Percentiles rank a stretch among this genome's conserved stretches.
These are phyloP conservation scores for Panthera uncia DNA, from an alignment of 2,113 vertebrate genomes.

Conservation along the genomic window DNA sequence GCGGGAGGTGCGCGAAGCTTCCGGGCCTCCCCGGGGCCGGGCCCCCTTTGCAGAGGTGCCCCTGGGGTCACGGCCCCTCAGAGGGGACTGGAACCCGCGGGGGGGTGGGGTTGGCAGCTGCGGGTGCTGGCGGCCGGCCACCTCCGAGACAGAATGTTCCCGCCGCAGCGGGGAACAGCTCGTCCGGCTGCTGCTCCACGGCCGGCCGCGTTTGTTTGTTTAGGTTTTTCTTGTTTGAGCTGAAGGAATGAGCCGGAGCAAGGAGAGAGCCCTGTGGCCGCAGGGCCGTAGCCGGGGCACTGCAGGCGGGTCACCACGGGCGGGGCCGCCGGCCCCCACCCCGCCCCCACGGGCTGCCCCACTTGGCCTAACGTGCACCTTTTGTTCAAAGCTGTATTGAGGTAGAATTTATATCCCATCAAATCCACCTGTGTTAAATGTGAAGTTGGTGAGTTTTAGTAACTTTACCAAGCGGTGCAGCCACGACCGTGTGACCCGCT, in stretches of 20 bases:
- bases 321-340: fast-evolving
- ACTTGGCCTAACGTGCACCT: neutral
- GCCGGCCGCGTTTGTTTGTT: neutral
- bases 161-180: fast-evolving
- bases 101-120: neutral
- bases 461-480: neutral
- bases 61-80: neutral
- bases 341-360: neutral
- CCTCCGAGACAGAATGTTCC: neutral
- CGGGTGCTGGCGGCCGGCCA: neutral
- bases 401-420: neutral
- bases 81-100: fast-evolving
- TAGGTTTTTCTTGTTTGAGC: constrained; percentile 17
- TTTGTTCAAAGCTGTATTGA: neutral
- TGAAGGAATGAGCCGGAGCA: neutral
- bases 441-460: neutral
- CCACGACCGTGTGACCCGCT: neutral
- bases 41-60: neutral
- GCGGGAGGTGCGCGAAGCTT: neutral
- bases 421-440: neutral
- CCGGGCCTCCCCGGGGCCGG: no score
- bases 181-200: fast-evolving
- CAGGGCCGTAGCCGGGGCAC: neutral
- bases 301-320: fast-evolving
- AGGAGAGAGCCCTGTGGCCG: neutral